Percentiles rank a stretch among this genome's conserved stretches.
Evolutionary conservation across 2,888 invertebrate species (phyloP).

Genomic region (Ectemnius continuus): DNA sequence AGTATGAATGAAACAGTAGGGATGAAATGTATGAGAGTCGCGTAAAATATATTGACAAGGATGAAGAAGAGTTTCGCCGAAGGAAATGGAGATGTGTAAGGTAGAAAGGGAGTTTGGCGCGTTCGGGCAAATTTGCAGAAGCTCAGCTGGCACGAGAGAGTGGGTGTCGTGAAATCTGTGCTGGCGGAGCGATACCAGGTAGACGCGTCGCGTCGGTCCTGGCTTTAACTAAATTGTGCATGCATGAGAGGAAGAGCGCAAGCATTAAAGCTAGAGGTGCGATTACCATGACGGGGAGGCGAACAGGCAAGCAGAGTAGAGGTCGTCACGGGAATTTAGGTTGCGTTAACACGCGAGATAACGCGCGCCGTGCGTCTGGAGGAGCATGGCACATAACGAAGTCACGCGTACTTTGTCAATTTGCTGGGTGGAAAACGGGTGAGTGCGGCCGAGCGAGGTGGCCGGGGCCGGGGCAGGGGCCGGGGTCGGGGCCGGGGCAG

Average conservation of each 20-base stretch:
- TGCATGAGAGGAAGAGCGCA: constrained; percentile 5
- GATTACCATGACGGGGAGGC: constrained; percentile 33
- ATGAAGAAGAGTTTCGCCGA: too few relatives aligned
- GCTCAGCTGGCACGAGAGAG: too few relatives aligned
- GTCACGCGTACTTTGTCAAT: constrained; percentile 50
- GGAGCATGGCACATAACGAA: constrained; percentile 29
- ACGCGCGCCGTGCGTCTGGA: constrained; percentile 1
- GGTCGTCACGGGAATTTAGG: constrained; percentile 26
- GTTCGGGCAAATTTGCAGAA: too few relatives aligned
- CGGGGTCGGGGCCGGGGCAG: constrained; percentile 3
- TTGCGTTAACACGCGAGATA: constrained; percentile 28
- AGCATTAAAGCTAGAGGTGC: constrained; percentile 2
- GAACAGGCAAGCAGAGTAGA: constrained; percentile 18
- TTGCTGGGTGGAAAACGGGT: constrained; percentile 31
- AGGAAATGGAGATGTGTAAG: too few relatives aligned
- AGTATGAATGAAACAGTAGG: too few relatives aligned
- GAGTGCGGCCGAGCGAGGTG: constrained; percentile 18
- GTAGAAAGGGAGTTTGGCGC: too few relatives aligned
- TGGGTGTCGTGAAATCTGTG: too few relatives aligned
- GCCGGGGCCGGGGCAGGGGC: neutral
- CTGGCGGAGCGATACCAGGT: too few relatives aligned
- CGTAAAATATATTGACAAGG: too few relatives aligned
- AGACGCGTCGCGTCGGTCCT: too few relatives aligned
- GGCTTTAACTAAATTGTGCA: neutral
- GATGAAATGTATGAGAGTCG: too few relatives aligned